A percentile compares a stretch with the other conserved stretches of the same genome.
Conservation (phyloP, 1,140 invertebrate genomes). For the Hypothenemus hampei region DNA sequence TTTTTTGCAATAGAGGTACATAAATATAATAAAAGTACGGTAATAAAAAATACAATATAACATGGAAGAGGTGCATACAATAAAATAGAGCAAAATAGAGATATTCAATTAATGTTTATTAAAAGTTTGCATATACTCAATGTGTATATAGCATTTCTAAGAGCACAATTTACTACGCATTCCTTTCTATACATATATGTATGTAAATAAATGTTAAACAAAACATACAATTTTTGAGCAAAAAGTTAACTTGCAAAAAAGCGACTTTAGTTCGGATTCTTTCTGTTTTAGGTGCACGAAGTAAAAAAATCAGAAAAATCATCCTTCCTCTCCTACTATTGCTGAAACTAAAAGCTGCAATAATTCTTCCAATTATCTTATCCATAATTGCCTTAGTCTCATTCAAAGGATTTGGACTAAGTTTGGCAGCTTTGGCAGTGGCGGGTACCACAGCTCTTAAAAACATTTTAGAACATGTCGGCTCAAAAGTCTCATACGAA, state of each 20-base stretch:
- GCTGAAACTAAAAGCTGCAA: conserved; percentile 58
- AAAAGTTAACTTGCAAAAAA: too few relatives aligned
- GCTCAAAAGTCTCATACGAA: conserved; percentile 49
- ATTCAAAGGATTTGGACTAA: conserved; percentile 59
- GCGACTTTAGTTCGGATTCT: background rate
- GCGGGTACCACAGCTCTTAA: conserved; percentile 53
- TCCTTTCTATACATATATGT: too few relatives aligned
- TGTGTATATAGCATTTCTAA: too few relatives aligned
- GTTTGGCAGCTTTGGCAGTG: conserved; percentile 57
- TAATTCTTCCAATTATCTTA: conserved; percentile 58
- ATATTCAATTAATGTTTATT: too few relatives aligned
- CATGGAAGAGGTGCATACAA: too few relatives aligned
- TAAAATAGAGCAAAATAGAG: too few relatives aligned
- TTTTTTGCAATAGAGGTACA: too few relatives aligned
- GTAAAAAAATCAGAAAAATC: conserved; percentile 56
- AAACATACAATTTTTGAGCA: background rate
- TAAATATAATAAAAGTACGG: too few relatives aligned
- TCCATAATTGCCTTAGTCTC: conserved; percentile 57
- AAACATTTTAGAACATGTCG: conserved; percentile 45
- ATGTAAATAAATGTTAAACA: background rate
- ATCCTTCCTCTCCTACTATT: conserved; percentile 57
- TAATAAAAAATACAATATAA: too few relatives aligned
- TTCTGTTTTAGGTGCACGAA: conserved; percentile 51
- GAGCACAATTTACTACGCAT: too few relatives aligned
- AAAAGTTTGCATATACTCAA: too few relatives aligned